Evolutionary conservation across 2,888 invertebrate genomes (phyloP).

Genomic region (Morpho helenor): DNA sequence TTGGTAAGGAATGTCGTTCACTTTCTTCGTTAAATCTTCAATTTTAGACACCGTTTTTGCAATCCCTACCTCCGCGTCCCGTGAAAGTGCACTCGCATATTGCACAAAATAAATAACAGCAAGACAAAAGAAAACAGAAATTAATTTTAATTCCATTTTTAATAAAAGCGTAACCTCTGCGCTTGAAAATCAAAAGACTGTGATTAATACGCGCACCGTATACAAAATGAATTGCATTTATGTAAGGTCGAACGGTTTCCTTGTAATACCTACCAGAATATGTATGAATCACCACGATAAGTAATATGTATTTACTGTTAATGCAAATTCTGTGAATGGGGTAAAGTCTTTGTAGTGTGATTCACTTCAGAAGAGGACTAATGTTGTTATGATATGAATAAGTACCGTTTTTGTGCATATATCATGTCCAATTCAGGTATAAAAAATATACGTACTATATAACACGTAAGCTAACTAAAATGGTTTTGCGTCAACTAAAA

Average conservation of each 20-base stretch:
- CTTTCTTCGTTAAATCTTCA: conserved; percentile 15
- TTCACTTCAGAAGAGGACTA: not conserved
- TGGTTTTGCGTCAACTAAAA: too few relatives aligned
- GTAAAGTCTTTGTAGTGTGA: not conserved
- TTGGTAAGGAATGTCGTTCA: conserved; percentile 23
- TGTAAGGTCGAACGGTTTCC: conserved; percentile 20
- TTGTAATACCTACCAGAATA: conserved; percentile 9
- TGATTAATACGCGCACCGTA: conserved; percentile 11
- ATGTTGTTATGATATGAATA: too few relatives aligned
- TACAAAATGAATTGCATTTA: conserved; percentile 23
- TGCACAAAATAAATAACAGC: conserved; percentile 19
- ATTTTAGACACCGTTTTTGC: conserved; percentile 22
- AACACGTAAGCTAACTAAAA: too few relatives aligned
- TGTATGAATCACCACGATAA: conserved; percentile 9
- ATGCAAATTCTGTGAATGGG: too few relatives aligned
- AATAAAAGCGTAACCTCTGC: conserved; percentile 4
- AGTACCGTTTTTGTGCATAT: too few relatives aligned
- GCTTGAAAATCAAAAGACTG: conserved; percentile 1
- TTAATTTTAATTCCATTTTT: conserved; percentile 24
- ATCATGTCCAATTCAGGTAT: too few relatives aligned
- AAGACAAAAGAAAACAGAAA: conserved; percentile 7
- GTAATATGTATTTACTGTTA: not conserved
- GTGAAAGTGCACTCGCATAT: conserved; percentile 35
- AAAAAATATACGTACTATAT: too few relatives aligned
- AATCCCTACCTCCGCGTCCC: conserved; percentile 33